phyloP scores from a whole-genome alignment of 64 coral and sea anemone species.

The Cladopsammia gracilis region DNA sequence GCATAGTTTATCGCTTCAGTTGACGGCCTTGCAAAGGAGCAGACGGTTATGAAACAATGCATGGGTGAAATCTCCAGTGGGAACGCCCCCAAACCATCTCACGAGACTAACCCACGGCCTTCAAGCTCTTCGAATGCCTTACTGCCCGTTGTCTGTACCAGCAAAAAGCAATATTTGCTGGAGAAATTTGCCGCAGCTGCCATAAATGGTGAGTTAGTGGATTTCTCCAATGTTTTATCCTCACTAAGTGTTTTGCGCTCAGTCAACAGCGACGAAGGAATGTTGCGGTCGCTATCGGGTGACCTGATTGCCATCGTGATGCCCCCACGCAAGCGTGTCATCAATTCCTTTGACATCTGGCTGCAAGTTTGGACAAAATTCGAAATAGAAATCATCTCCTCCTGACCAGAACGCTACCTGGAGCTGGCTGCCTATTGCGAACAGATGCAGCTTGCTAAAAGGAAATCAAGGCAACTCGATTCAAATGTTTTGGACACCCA shows the following conservation, averaged over 20 bases:
- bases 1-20: neutral
- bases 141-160: neutral
- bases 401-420: constrained; percentile 11
- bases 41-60: neutral
- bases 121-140: neutral
- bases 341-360: constrained; percentile 29
- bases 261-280: neutral
- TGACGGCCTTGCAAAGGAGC: neutral
- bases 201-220: neutral
- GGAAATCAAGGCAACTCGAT: neutral
- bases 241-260: constrained; percentile 8
- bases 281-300: constrained; percentile 24
- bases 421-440: neutral
- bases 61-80: constrained; percentile 1
- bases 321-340: constrained; percentile 25
- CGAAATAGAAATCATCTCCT: constrained; percentile 14
- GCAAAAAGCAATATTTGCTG: neutral
- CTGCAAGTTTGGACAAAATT: constrained; percentile 44
- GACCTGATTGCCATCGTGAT: constrained; percentile 27
- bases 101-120: neutral
- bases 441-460: no score
- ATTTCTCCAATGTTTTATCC: neutral
- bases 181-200: neutral
- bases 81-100: neutral
- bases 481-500: constrained; percentile 16